These are phyloP conservation scores for Orthonyx spaldingii DNA, from an alignment of 2,113 vertebrate species.

Conservation along the genomic window DNA sequence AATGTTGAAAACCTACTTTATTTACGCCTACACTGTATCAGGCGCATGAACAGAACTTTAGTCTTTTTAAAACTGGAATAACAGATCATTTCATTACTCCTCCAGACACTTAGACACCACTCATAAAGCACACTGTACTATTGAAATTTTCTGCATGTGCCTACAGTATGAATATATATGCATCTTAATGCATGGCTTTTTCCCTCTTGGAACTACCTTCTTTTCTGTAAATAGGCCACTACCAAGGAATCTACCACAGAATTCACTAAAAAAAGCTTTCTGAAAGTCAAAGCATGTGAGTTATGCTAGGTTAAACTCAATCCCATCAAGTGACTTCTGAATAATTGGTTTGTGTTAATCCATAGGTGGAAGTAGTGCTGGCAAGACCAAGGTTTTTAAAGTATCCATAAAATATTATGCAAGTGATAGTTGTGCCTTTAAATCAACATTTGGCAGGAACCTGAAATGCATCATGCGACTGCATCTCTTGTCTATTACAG, in stretches of 20 bases:
- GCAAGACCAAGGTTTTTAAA: background rate
- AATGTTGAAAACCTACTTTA: conserved; percentile 59
- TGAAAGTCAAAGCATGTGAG: background rate
- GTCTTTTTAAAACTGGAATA: conserved; percentile 52
- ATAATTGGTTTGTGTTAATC: background rate
- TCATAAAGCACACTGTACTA: conserved; percentile 40
- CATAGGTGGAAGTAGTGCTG: background rate
- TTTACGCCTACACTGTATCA: conserved; percentile 54
- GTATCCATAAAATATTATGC: background rate
- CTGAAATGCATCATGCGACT: background rate
- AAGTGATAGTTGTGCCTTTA: background rate
- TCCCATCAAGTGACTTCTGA: background rate
- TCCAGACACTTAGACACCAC: conserved; percentile 61
- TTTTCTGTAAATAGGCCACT: background rate
- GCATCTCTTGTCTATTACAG: background rate
- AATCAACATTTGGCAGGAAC: background rate
- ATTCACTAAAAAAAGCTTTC: background rate
- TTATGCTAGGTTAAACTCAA: background rate
- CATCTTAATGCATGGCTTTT: background rate
- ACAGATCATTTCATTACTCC: conserved; percentile 62
- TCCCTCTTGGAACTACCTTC: background rate
- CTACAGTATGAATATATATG: conserved; percentile 26
- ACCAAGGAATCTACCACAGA: background rate
- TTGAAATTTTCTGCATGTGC: conserved; percentile 29
- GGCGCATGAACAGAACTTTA: conserved; percentile 49